Evolutionary conservation across 2,888 invertebrate species (phyloP).

Genomic region (Sarcophaga carnaria): DNA sequence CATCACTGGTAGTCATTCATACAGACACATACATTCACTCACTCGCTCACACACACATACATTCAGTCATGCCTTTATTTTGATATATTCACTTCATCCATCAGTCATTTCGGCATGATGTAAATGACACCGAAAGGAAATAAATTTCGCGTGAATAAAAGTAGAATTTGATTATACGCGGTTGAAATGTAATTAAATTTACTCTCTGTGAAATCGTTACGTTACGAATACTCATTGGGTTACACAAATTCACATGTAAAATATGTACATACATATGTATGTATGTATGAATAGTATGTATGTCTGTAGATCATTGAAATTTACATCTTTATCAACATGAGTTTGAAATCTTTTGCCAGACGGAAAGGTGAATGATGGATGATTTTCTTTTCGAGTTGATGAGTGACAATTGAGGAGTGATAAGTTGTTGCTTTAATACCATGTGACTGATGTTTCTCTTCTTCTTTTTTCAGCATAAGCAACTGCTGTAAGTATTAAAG

Average conservation of each 20-base stretch:
- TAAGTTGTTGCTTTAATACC: constrained; percentile 38
- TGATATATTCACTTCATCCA: constrained; percentile 64
- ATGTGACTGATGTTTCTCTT: constrained; percentile 48
- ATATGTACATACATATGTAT: neutral
- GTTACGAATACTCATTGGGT: too few relatives aligned
- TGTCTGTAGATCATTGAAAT: too few relatives aligned
- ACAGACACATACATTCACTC: neutral
- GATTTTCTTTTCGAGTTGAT: constrained; percentile 31
- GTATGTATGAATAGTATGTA: neutral
- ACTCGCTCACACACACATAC: neutral
- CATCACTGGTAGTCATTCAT: constrained; percentile 22
- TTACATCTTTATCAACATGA: neutral
- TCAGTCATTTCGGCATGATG: constrained; percentile 68
- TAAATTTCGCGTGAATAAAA: constrained; percentile 69
- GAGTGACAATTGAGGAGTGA: constrained; percentile 25
- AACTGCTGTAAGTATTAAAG: too few relatives aligned
- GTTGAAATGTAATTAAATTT: constrained; percentile 66
- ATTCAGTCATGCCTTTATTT: constrained; percentile 64
- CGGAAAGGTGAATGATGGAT: constrained; percentile 38
- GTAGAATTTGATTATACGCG: constrained; percentile 63
- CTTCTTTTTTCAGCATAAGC: neutral
- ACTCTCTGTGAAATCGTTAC: neutral
- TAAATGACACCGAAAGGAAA: constrained; percentile 68
- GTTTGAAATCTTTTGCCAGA: constrained; percentile 17
- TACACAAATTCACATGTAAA: constrained; percentile 2